Conservation (phyloP, 2,113 vertebrate species). For the Chroicocephalus ridibundus region DNA sequence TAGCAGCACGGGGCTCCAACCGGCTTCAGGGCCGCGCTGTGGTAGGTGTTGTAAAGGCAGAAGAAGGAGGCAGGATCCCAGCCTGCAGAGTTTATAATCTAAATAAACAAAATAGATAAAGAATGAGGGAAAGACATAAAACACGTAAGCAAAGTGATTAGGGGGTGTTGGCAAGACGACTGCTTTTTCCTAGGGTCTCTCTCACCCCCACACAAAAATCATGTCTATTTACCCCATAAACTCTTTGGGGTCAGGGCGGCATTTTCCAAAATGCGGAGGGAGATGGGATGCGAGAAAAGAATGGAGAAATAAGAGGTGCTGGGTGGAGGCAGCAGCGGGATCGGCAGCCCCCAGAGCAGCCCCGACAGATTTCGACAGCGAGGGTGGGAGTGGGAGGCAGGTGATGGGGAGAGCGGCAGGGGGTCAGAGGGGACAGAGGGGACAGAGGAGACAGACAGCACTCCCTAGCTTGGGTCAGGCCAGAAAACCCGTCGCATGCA, state of each 20-base stretch:
- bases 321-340: background rate
- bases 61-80: background rate
- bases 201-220: background rate
- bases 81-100: background rate
- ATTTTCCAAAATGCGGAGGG: background rate
- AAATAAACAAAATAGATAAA: constrained; percentile 38
- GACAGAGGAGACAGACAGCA: background rate
- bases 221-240: background rate
- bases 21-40: background rate
- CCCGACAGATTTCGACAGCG: rapidly evolving
- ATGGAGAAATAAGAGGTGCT: background rate
- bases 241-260: background rate
- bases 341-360: background rate
- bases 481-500: background rate
- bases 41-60: constrained; percentile 28
- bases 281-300: background rate
- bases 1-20: background rate
- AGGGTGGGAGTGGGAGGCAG: background rate
- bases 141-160: background rate
- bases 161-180: background rate
- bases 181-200: background rate
- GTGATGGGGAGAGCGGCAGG: rapidly evolving
- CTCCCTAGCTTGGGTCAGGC: background rate
- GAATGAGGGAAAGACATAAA: background rate
- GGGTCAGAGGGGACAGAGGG: background rate